Evolutionary conservation across 2,797 vertebrate species (phyloP), one percentile per base, ranked within the genome.

Genomic region (Adelosebastes latens): DNA sequence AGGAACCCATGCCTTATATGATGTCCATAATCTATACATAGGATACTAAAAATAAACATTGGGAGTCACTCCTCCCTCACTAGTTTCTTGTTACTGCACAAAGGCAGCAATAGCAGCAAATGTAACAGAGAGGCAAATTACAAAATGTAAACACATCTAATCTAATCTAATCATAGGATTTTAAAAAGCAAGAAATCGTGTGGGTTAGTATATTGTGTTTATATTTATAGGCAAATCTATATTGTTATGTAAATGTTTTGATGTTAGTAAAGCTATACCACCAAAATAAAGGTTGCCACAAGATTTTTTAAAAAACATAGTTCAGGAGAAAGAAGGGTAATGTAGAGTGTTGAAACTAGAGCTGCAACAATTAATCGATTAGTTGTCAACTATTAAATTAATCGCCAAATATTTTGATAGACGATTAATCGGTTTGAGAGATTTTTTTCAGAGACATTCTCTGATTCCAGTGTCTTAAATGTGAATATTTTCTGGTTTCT

Each of bases 231-330:
- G 88, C 83, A 92, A 87, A 90, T 91, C 77, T 88, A 79, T 89
- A 72, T 66, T 88, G 27, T 62, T 32, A 32, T 62, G 58, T 81
- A 87, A 82, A 90, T 87, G 82, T 90, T 86, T 66, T 76, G 55
- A 83, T 72, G 88, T 90, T 91, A 92, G 89, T 94, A 94, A 95
- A 95, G 93, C 93, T 95, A 85, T 92, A 91, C 87, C 90, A 93
- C 93, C 92, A 90, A 89, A 89, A 87, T 53, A 11, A 67, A 81
- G 68, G 82, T 56, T 75, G 42, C 72, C 64, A 72, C 70, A 74
- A 79, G 60, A 77, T 68, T 65, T 76, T 10, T 73, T 5, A 42
- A 72, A 79, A 76, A 82, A 86, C 55, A 36, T 18, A 64, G 76
- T 34, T 86, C 80, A 82, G 85, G 81, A 82, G 65, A 85, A 77